These are phyloP conservation scores for Barbus barbus DNA, from an alignment of 2,113 vertebrate genomes.

Conservation along the genomic window DNA sequence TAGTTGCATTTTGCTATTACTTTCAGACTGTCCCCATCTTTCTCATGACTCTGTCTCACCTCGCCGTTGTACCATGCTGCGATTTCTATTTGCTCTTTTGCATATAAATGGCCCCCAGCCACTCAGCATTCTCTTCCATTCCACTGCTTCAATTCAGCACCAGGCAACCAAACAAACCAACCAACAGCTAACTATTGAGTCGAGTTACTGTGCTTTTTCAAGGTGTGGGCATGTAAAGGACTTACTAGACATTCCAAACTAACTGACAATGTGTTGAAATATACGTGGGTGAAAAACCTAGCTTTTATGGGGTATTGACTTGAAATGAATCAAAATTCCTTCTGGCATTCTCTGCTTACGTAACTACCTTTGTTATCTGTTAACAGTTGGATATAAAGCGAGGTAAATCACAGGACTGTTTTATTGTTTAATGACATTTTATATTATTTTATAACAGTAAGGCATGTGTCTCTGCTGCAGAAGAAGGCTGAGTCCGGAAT, in stretches of 20 bases:
- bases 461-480: neutral
- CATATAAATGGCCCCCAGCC: conserved; percentile 23
- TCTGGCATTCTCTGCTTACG: neutral
- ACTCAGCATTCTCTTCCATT: conserved; percentile 27
- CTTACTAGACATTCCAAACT: neutral
- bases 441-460: neutral
- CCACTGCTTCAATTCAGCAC: conserved; percentile 25
- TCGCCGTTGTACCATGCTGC: neutral
- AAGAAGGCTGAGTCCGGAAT: neutral
- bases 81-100: conserved; percentile 27
- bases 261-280: neutral
- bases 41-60: neutral
- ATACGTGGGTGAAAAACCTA: neutral
- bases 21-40: conserved; percentile 4
- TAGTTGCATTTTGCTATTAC: neutral
- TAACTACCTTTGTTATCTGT: no score
- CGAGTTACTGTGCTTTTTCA: no score
- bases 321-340: neutral
- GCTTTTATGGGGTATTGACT: no score
- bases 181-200: neutral
- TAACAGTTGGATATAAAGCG: neutral
- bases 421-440: conserved; percentile 1
- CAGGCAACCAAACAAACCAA: conserved; percentile 2
- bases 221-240: no score
- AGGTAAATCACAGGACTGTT: neutral